Base-by-base conservation (phyloP, 1,140 invertebrate genomes). In the Liolophura sinensis region DNA sequence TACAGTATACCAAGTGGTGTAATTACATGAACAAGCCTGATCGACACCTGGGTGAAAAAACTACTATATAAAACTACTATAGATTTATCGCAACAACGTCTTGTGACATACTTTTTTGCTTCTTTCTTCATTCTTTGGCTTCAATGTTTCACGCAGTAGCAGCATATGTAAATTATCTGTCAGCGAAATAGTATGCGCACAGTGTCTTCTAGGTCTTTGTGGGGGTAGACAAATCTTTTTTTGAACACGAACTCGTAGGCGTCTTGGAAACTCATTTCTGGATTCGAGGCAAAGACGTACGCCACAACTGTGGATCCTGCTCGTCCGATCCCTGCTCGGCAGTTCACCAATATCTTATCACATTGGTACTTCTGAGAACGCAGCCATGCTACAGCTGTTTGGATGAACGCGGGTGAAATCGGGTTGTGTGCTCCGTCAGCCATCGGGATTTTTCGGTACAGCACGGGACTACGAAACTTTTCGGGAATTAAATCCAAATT, bases 251-350 rank as follows among this genome's bases (percentile, higher is more conserved):
- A 72, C 49, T 72, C 52, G 47, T 69, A 68, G 5, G 69, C 67
- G 6, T 72, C 58, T 22, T 72, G 59, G 54, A 65, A 74, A 12
- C 64, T 58, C 52, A 67, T 54, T 16, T 56, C 22, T 6, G 58
- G 67, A 46, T 69, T 67, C 40, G 55, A 48, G 50, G 67, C 64
- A 58, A 67, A 74, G 15, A 74, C 62, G 60, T 63, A 74, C 46
- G 64, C 51, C 50, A 74, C 67, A 14, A 64, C 54, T 7, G 67
- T 62, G n/a, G 72, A 74, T 16, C 69, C 69, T 12, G 72, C 72
- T n/a, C 72, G 62, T 0, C 69, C 72, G 16, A 66, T 64, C 12
- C 72, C 72, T 16, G 67, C 67, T 15, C 70, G 52, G 58, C 72
- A 72, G 64, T 64, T 63, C 1, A 74, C 70, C 20, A 74, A 20